Percentiles rank a stretch among this genome's conserved stretches.
Evolutionary conservation across 2,888 invertebrate species (phyloP).

Genomic region (Pterostichus madidus): DNA sequence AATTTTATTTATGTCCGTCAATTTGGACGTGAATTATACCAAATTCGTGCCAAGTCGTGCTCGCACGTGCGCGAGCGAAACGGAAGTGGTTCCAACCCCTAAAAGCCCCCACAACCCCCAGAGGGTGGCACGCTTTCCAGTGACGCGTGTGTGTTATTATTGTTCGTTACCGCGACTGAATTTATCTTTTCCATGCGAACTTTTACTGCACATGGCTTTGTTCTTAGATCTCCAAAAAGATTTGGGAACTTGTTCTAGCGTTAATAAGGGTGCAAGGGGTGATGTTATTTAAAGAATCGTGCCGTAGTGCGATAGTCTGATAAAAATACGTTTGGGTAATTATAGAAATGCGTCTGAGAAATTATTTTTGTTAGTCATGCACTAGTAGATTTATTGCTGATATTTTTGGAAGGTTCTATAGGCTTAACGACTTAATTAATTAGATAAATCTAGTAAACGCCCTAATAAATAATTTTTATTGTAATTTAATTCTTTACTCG

Average conservation of each 20-base stretch:
- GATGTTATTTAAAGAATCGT: not conserved
- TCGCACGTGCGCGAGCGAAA: conserved; percentile 51
- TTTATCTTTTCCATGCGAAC: conserved; percentile 58
- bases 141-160: conserved; percentile 57
- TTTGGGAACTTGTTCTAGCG: not conserved
- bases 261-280: not conserved
- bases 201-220: conserved; percentile 19
- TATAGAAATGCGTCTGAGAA: conserved; percentile 8
- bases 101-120: conserved; percentile 1
- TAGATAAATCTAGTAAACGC: conserved; percentile 57
- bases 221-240: not conserved
- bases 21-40: conserved; percentile 63
- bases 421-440: conserved; percentile 53
- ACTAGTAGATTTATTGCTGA: conserved; percentile 25
- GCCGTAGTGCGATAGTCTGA: not conserved
- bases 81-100: conserved; percentile 45
- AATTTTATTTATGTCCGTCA: conserved; percentile 65
- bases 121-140: conserved; percentile 22
- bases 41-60: conserved; percentile 57
- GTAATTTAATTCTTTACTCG: conserved; percentile 48
- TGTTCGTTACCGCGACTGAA: conserved; percentile 45
- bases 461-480: conserved; percentile 55
- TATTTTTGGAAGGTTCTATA: conserved; percentile 48
- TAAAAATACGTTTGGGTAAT: conserved; percentile 28
- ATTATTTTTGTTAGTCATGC: conserved; percentile 52